These are phyloP conservation scores for Barbus barbus DNA, from an alignment of 2,113 vertebrate genomes.

Conservation along the genomic window DNA sequence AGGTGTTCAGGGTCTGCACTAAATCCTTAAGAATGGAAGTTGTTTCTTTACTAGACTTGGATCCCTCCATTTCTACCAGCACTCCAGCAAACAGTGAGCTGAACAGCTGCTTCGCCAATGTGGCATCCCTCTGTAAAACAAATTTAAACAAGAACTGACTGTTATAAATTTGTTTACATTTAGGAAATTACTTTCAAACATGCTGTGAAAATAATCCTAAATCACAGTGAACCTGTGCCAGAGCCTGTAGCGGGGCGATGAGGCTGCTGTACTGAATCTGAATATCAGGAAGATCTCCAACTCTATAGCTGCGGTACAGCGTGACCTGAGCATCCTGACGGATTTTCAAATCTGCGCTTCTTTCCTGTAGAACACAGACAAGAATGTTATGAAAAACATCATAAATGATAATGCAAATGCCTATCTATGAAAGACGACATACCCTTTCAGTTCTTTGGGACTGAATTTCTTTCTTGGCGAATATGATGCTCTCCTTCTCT, in stretches of 20 bases:
- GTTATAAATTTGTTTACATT: background rate
- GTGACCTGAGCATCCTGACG: constrained; percentile 85
- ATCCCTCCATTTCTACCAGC: constrained; percentile 79
- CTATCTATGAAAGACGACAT: background rate
- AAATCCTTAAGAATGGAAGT: constrained; percentile 76
- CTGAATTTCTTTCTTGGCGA: constrained; percentile 82
- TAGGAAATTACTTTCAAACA: background rate
- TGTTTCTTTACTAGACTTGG: constrained; percentile 69
- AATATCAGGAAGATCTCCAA: constrained; percentile 95
- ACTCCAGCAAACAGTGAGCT: constrained; percentile 88
- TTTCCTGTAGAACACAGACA: constrained; percentile 75
- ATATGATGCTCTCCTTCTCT: constrained; percentile 85
- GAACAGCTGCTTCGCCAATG: constrained; percentile 92
- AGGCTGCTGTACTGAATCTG: constrained; percentile 89
- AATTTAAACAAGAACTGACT: background rate
- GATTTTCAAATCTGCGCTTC: constrained; percentile 83
- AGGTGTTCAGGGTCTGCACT: constrained; percentile 77
- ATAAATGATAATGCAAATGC: background rate
- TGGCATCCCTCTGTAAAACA: constrained; percentile 84
- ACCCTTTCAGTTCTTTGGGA: constrained; percentile 88
- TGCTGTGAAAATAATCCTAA: background rate
- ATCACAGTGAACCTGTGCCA: constrained; percentile 83
- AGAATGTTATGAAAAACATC: background rate
- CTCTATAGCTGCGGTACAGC: constrained; percentile 91
- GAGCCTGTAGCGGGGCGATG: constrained; percentile 89